Percentiles rank a stretch among this genome's conserved stretches.
These are phyloP conservation scores for Drosophila baimaii DNA, from an alignment of 1,140 invertebrate genomes.

Conservation along the genomic window DNA sequence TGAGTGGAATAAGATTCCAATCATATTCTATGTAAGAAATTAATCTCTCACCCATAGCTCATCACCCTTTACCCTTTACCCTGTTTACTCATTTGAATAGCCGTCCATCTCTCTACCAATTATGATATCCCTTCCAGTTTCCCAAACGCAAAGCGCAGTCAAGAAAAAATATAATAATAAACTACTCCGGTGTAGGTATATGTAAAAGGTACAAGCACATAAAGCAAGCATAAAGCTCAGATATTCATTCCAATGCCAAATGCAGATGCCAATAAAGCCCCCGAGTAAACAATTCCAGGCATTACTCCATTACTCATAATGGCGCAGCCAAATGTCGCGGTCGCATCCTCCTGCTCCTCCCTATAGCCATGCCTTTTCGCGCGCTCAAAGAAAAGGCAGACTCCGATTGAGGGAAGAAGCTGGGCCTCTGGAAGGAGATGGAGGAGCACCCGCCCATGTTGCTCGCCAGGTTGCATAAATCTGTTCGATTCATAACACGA, in stretches of 20 bases:
- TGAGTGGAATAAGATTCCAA: too few relatives aligned
- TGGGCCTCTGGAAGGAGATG: slow-evolving; percentile 1
- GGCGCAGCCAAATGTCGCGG: slow-evolving; percentile 63
- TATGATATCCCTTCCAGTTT: slow-evolving; percentile 37
- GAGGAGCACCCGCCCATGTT: slow-evolving; percentile 62
- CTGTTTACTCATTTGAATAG: slow-evolving; percentile 27
- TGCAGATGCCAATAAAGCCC: slow-evolving; percentile 62
- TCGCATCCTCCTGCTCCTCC: slow-evolving; percentile 20
- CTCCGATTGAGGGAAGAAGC: slow-evolving; percentile 1
- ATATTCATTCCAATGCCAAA: slow-evolving; percentile 41
- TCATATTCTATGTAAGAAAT: not conserved
- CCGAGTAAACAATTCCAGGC: slow-evolving; percentile 76
- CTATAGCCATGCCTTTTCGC: not conserved
- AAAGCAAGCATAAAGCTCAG: slow-evolving; percentile 55
- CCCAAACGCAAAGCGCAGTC: slow-evolving; percentile 3
- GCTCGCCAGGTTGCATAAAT: slow-evolving; percentile 62
- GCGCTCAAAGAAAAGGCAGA: slow-evolving; percentile 18
- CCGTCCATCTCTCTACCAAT: slow-evolving; percentile 6
- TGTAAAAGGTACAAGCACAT: slow-evolving; percentile 40
- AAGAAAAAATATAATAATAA: slow-evolving; percentile 32
- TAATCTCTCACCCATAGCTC: slow-evolving; percentile 1
- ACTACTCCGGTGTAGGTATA: not conserved
- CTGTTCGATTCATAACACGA: slow-evolving; percentile 73
- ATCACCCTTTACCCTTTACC: not conserved
- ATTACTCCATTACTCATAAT: slow-evolving; percentile 79